These are phyloP conservation scores for Apistogramma diplotaenia DNA, from an alignment of 2,113 vertebrate species.

Conservation along the genomic window DNA sequence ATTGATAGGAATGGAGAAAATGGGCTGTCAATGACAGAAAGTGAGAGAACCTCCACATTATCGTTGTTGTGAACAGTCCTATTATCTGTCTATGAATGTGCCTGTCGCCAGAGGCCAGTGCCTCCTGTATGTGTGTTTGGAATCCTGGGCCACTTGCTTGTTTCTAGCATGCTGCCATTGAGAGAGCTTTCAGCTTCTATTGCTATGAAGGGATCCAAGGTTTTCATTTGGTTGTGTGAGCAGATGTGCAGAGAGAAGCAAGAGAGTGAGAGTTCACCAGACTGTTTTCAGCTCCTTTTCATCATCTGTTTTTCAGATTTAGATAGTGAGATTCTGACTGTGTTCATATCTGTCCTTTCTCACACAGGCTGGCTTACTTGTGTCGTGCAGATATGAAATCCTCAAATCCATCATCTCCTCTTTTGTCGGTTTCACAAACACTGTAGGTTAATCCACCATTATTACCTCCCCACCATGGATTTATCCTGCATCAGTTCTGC, in stretches of 20 bases:
- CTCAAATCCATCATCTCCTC: constrained; percentile 22
- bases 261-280: constrained; percentile 36
- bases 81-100: constrained; percentile 74
- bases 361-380: constrained; percentile 8
- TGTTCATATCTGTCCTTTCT: constrained; percentile 39
- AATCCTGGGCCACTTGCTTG: constrained; percentile 52
- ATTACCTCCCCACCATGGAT: not conserved
- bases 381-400: constrained; percentile 31
- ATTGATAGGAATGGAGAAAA: constrained; percentile 76
- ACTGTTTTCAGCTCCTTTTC: constrained; percentile 43
- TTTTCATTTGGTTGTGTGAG: constrained; percentile 62
- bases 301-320: constrained; percentile 59
- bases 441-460: constrained; percentile 11
- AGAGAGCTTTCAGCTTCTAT: constrained; percentile 68
- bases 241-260: not conserved
- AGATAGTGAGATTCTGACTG: constrained; percentile 50
- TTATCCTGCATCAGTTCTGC: not conserved
- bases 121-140: constrained; percentile 69
- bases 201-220: constrained; percentile 69
- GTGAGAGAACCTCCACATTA: constrained; percentile 57
- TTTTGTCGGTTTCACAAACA: constrained; percentile 11
- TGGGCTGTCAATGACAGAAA: constrained; percentile 65
- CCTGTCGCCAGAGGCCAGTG: constrained; percentile 61
- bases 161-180: constrained; percentile 48
- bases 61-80: constrained; percentile 78